Evolutionary conservation across 92 coral and sea anemone genomes (phyloP), one percentile per base, ranked within the genome.

Genomic region (Porites lobata): DNA sequence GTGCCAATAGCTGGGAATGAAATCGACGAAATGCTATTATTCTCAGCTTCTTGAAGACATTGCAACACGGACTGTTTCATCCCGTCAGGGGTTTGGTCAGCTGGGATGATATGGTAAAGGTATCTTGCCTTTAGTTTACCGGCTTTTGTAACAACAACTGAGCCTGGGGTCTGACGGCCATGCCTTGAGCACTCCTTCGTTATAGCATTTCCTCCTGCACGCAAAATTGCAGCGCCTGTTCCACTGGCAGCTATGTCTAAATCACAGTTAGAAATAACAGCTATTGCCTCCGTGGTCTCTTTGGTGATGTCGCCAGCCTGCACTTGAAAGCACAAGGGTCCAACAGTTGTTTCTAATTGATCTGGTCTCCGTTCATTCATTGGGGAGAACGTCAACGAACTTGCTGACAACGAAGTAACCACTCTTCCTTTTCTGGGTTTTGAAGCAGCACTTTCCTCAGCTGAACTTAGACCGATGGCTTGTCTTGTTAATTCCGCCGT

Each of bases 1-100:
- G 96, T 94, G n/a, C 96, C 96, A 58, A 94, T 91, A 2, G 94
- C 93, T 5, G 96, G 94, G 50, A 94, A 83, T 3, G 96, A 90
- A 77, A 91, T 91, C 18, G 86, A 87, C 18, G 65, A 62, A 2
- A 83, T 65, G 2, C 84, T 50, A 12, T 70, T 43, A 21, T 29
- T 24, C 13, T 82, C 76, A 2, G 94, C 91, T 51, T 87, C 86
- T 26, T 77, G 69, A 19, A 91, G 77, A 57, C 91, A 91, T 65
- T 87, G 53, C 67, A 76, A 9, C 3, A 91, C 14, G 14, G 13
- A 9, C 5, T 13, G 56, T 26, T 62, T 57, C 32, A 88, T 50
- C 20, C 65, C 53, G 7, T 67, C 19, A 10, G 21, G 32, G 19
- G 15, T 53, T 2, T n/a, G 9, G 17, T 54, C 29, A 18, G 47